Percentiles rank a stretch among this genome's conserved stretches.
These are phyloP conservation scores for Luffia ferchaultella DNA, from an alignment of 2,888 invertebrate genomes.

Conservation along the genomic window DNA sequence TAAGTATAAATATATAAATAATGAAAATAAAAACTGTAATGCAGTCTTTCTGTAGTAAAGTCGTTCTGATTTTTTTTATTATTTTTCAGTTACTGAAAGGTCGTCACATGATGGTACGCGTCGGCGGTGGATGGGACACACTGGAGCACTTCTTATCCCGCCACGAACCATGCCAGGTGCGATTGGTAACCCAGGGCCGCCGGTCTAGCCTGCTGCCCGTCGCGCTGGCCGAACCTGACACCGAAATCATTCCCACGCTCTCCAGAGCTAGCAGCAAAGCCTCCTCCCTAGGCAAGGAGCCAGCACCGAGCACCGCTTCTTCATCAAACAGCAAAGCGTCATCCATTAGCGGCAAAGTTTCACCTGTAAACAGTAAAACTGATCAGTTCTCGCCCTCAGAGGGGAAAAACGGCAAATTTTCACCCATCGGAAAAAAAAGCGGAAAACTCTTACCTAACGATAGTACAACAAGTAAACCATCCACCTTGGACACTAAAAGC, in stretches of 20 bases:
- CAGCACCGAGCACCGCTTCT: constrained; percentile 1
- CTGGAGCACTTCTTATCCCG: constrained; percentile 90
- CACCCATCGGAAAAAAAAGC: constrained; percentile 20
- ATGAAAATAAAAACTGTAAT: no score
- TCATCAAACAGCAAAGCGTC: constrained; percentile 39
- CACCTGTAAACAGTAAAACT: constrained; percentile 25
- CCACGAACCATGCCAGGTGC: constrained; percentile 87
- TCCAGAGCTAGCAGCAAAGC: constrained; percentile 9
- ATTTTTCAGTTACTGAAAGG: constrained; percentile 81
- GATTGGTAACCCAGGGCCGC: constrained; percentile 55
- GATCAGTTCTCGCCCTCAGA: constrained; percentile 23
- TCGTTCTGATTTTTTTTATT: no score
- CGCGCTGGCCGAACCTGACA: constrained; percentile 22
- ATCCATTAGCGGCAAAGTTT: constrained; percentile 32
- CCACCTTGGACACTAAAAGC: constrained; percentile 36
- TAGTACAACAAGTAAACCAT: constrained; percentile 1
- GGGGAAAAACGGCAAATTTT: constrained; percentile 28
- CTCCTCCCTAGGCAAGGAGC: constrained; percentile 4
- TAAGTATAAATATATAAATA: no score
- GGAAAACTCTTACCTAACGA: neutral
- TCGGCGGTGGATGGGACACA: constrained; percentile 95
- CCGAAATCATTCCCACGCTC: constrained; percentile 10
- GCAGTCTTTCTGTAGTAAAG: no score
- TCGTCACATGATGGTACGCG: constrained; percentile 95
- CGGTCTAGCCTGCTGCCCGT: constrained; percentile 35